These are phyloP conservation scores for Spisula subtruncata DNA, from an alignment of 2,888 invertebrate species.

Conservation along the genomic window DNA sequence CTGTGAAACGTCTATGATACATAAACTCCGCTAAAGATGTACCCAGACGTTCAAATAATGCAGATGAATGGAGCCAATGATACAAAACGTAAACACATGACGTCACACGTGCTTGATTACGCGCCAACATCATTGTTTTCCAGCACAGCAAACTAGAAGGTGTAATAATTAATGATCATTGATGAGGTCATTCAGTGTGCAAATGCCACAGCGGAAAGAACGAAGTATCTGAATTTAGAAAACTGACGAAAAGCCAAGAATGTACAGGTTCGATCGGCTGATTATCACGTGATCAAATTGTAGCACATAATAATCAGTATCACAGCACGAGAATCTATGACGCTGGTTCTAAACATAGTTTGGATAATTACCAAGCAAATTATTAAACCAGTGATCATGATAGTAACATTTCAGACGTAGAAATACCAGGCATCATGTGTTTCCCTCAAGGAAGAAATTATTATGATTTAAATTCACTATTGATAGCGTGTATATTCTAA, in stretches of 20 bases:
- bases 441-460: neutral
- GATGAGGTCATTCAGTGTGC: constrained; percentile 42
- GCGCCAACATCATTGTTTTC: constrained; percentile 33
- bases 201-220: constrained; percentile 20
- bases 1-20: constrained; percentile 27
- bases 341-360: neutral
- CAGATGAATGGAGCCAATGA: constrained; percentile 37
- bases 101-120: constrained; percentile 43
- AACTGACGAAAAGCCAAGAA: constrained; percentile 32
- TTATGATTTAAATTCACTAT: neutral
- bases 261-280: constrained; percentile 6
- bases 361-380: neutral
- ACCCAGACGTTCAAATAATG: constrained; percentile 13
- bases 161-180: neutral
- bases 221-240: constrained; percentile 31
- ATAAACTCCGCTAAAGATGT: neutral
- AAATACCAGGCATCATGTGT: neutral
- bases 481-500: too few species aligned
- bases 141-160: neutral
- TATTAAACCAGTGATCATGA: neutral
- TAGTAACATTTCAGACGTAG: neutral
- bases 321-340: neutral
- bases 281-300: neutral
- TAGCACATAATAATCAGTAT: neutral
- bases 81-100: constrained; percentile 51